Base-by-base conservation (phyloP, 2,888 invertebrate genomes). In the Eulithis testata region DNA sequence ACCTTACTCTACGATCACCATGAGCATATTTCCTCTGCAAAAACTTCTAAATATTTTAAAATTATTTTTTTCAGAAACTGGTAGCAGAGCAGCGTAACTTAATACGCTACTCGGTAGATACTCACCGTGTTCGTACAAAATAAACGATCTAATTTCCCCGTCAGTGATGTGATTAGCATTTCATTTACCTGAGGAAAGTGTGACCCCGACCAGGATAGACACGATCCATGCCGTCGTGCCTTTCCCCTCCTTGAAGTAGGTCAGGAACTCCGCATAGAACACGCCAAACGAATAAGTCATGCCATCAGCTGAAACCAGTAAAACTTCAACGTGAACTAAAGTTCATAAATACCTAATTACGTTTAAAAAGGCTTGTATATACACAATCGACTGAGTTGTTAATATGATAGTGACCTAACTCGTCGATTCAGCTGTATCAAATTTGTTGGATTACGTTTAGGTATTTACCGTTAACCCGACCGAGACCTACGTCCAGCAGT, bases 231-330 rank as follows among this genome's bases (percentile, higher is more conserved):
- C 96, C 9, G 98, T 98, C 73, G 96, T 96, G 69, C 96, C 97
- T 83, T 96, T 96, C 69, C 97, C 96, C 82, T 96, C 97, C 6
- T 95, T 89, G 88, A 98, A 99, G 90, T 97, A 97, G 67, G 94
- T 91, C 74, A 98, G 93, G 83, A 99, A 96, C 87, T 98, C 97
- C 72, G 95, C 94, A 89, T 97, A 97, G 90, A 99, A 97, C 68
- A 99, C 96, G 61, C 99, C 99, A 87, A 99, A 99, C 12, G 99
- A 98, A 92, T 99, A 99, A 59, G 99, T 99, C 87, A 99, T 97
- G 66, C 99, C 99, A 89, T 99, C 99, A 75, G 98, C 99, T 96
- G 95, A 76, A 95, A 95, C 36, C 11, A 47, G 59, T 37, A 55
- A 11, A 37, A 47, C 44, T 11, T 12, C n/a, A 45, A 47, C 14